Conservation (phyloP, 2,113 vertebrate genomes). For the Nyctibius bracteatus region DNA sequence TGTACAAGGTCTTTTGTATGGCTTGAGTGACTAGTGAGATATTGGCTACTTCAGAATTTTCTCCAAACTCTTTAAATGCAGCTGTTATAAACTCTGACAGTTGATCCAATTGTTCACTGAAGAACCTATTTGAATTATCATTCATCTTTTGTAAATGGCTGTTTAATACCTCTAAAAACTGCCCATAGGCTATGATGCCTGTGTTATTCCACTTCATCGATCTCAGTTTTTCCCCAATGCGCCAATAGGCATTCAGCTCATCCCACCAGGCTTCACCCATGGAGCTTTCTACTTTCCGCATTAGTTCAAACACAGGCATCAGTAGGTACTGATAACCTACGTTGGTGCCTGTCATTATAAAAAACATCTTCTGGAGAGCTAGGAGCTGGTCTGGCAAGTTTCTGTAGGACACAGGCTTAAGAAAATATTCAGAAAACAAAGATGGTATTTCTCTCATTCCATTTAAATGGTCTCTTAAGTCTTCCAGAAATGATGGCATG, state of each 20-base stretch:
- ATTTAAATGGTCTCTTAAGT: not conserved
- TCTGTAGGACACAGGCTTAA: not conserved
- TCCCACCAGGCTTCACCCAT: conserved; percentile 29
- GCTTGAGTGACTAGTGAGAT: conserved; percentile 15
- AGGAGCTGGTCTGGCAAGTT: conserved; percentile 21
- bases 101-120: not conserved
- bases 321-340: conserved; percentile 20
- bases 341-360: not conserved
- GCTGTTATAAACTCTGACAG: conserved; percentile 20
- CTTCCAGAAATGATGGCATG: not conserved
- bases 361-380: not conserved
- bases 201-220: not conserved
- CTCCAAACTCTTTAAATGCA: conserved; percentile 9
- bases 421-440: not conserved
- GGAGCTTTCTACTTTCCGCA: conserved; percentile 1
- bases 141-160: conserved; percentile 5
- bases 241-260: not conserved
- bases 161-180: conserved; percentile 29
- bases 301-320: conserved; percentile 36
- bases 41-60: not conserved
- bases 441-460: not conserved
- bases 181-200: not conserved
- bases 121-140: not conserved
- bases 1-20: conserved; percentile 31
- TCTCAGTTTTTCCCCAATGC: not conserved